These are phyloP conservation scores for Balanococcus diminutus DNA, from an alignment of 2,888 invertebrate genomes.

Conservation along the genomic window DNA sequence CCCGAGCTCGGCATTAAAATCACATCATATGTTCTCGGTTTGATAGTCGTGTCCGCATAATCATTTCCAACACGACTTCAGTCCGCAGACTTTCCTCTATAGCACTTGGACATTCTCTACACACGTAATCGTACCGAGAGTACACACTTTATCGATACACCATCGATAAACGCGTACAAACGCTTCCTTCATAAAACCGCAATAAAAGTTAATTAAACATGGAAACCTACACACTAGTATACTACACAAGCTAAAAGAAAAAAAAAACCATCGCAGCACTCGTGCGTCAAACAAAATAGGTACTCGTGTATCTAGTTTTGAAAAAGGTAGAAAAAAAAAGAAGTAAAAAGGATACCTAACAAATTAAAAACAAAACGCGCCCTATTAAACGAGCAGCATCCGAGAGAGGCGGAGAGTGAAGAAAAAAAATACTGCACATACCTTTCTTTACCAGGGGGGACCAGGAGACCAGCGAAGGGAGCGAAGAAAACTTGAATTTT, in stretches of 20 bases:
- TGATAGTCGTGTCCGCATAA: too few relatives aligned
- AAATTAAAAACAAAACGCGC: constrained; percentile 5
- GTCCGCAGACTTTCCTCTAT: too few relatives aligned
- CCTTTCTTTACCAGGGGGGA: background rate
- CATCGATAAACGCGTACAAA: background rate
- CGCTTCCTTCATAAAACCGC: background rate
- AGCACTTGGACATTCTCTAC: background rate
- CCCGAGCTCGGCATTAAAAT: too few relatives aligned
- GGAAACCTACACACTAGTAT: too few relatives aligned
- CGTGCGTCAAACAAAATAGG: background rate
- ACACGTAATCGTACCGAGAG: background rate
- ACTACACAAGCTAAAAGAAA: too few relatives aligned
- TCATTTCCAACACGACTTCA: too few relatives aligned
- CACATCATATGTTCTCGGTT: too few relatives aligned
- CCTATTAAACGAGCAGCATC: background rate
- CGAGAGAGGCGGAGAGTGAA: background rate
- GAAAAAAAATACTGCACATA: background rate
- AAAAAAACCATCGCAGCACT: background rate
- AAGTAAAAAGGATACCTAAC: background rate
- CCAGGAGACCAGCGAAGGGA: background rate
- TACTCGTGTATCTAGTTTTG: background rate
- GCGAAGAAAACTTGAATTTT: background rate
- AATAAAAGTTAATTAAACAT: constrained; percentile 1
- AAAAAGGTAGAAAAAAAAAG: background rate
- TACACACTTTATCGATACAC: background rate